These are phyloP conservation scores for Takifugu ocellatus DNA, from an alignment of 2,797 vertebrate genomes.

Conservation along the genomic window DNA sequence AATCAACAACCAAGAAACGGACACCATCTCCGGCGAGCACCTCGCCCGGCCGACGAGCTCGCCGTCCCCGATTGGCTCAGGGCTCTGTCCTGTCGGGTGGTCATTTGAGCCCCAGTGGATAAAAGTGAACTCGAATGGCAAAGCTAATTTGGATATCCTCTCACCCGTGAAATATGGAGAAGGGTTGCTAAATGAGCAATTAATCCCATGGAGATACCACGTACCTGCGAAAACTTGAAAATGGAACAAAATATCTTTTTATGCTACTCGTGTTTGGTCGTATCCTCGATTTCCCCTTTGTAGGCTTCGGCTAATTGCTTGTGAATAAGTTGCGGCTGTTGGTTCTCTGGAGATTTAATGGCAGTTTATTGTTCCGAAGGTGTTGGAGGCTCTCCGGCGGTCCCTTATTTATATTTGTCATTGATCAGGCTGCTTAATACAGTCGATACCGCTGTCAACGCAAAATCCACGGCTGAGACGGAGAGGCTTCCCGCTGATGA, in stretches of 20 bases:
- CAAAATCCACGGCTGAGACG: slow-evolving; percentile 51
- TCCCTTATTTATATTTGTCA: slow-evolving; percentile 64
- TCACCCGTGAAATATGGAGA: slow-evolving; percentile 74
- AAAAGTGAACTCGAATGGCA: slow-evolving; percentile 68
- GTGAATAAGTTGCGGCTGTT: slow-evolving; percentile 53
- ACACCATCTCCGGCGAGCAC: slow-evolving; percentile 25
- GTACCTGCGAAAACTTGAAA: slow-evolving; percentile 60
- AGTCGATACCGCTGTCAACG: slow-evolving; percentile 56
- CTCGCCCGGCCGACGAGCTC: slow-evolving; percentile 39
- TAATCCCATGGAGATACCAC: slow-evolving; percentile 71
- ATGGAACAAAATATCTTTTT: slow-evolving; percentile 22
- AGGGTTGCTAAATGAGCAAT: slow-evolving; percentile 77
- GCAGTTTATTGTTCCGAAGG: slow-evolving; percentile 53
- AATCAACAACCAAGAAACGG: slow-evolving; percentile 28
- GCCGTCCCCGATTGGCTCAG: slow-evolving; percentile 44
- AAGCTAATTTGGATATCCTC: slow-evolving; percentile 74
- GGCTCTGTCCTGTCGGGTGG: slow-evolving; percentile 52
- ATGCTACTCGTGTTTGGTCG: slow-evolving; percentile 8
- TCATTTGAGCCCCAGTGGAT: slow-evolving; percentile 60
- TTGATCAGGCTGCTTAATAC: slow-evolving; percentile 66
- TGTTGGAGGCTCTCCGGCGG: slow-evolving; percentile 37
- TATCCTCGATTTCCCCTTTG: slow-evolving; percentile 39
- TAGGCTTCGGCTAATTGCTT: slow-evolving; percentile 51
- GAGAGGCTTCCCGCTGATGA: slow-evolving; percentile 26
- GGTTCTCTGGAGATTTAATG: slow-evolving; percentile 52